These are phyloP conservation scores for Eupithecia exiguata DNA, from an alignment of 2,888 invertebrate species.

Conservation along the genomic window DNA sequence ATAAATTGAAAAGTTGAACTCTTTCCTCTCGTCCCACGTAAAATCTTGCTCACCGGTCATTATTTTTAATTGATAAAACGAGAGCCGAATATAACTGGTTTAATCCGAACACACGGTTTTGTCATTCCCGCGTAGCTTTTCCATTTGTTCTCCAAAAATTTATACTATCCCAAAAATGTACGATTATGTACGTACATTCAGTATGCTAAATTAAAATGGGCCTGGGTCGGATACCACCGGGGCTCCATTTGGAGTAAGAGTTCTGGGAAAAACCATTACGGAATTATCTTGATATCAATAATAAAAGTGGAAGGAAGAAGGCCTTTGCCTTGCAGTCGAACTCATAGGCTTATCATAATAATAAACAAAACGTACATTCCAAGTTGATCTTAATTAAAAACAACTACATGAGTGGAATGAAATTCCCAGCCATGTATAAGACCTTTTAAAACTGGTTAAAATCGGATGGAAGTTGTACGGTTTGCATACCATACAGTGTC, in stretches of 20 bases:
- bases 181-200: neutral
- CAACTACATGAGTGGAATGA: neutral
- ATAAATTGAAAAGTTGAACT: slow-evolving; percentile 5
- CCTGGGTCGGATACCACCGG: no score
- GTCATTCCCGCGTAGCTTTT: neutral
- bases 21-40: slow-evolving; percentile 14
- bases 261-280: no score
- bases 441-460: slow-evolving; percentile 20
- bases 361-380: neutral
- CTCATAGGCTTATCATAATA: no score
- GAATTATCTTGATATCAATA: no score
- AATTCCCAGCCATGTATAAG: slow-evolving; percentile 3
- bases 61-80: slow-evolving; percentile 36
- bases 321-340: no score
- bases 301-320: no score
- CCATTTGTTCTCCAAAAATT: neutral
- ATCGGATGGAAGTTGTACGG: slow-evolving; percentile 24
- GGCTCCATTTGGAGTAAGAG: no score
- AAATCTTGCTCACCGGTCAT: slow-evolving; percentile 31
- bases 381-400: neutral
- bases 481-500: no score
- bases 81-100: slow-evolving; percentile 26
- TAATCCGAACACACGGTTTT: slow-evolving; percentile 15
- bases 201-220: no score
- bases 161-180: neutral